Evolutionary conservation across 2,888 invertebrate species (phyloP), one percentile per base, ranked within the genome.

Genomic region (Pachliopta kotzebuea): DNA sequence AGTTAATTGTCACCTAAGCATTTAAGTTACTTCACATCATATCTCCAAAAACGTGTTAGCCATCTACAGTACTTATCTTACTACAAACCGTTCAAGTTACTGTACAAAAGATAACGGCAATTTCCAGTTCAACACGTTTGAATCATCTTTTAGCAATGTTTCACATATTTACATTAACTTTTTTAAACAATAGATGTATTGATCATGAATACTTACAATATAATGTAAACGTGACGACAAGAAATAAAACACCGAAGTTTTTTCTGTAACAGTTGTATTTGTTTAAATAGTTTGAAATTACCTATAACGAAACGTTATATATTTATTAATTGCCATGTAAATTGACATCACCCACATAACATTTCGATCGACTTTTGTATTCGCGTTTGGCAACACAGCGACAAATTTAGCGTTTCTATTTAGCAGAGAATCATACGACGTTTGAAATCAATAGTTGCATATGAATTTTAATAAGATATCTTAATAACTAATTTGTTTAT

Each of bases 331-430:
- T 53, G n/a, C 17, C 45, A 37, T 24, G 55, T 50, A 8, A 54
- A 54, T 50, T 20, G 45, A 61, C 57, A 57, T 65, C 56, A 54
- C 61, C 65, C n/a, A 65, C 54, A 65, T 63, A 64, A 64, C 37
- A 56, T 31, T 49, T 45, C 53, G 49, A 53, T 45, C 53, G 50
- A 26, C 26, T 65, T 57, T 65, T 65, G 65, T 29, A 65, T 61
- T 52, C 23, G 7, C 53, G 42, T 61, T 53, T 14, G 53, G 56
- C 45, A 65, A 65, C 45, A n/a, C 20, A 29, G 23, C 42, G 55
- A 57, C 37, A 61, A 50, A 57, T 1, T 18, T 56, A 20, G 42
- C 21, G 45, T 45, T 45, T 4, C 45, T 6, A n/a, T 45, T 45
- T n/a, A 45, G 45, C 45, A 45, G 11, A 45, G 45, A 45, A 45